Conservation (phyloP, 2,113 vertebrate genomes). For the Hemibagrus wyckioides region DNA sequence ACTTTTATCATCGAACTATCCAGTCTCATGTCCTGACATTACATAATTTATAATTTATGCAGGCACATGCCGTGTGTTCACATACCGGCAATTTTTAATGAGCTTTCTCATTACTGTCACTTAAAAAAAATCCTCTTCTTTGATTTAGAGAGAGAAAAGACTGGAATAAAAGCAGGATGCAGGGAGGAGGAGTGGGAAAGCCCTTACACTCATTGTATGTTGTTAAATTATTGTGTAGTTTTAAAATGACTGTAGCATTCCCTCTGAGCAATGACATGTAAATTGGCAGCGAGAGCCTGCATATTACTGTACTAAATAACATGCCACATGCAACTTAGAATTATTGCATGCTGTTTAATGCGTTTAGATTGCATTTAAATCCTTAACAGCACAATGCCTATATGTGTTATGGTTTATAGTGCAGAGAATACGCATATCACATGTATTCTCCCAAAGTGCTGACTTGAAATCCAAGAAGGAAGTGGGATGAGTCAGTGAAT, state of each 20-base stretch:
- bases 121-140: neutral
- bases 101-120: slow-evolving; percentile 8
- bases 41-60: slow-evolving; percentile 48
- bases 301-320: neutral
- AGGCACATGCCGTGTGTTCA: slow-evolving; percentile 1
- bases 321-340: neutral
- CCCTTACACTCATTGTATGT: slow-evolving; percentile 43
- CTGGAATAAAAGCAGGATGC: neutral
- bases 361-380: no score
- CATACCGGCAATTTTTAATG: neutral
- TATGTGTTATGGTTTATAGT: neutral
- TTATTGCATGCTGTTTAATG: neutral
- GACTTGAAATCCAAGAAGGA: slow-evolving; percentile 26
- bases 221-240: neutral
- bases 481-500: slow-evolving; percentile 44
- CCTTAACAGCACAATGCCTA: neutral
- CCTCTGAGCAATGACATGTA: neutral
- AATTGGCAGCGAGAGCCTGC: neutral
- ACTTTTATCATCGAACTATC: slow-evolving; percentile 7
- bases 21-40: neutral
- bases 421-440: neutral
- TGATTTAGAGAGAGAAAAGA: neutral
- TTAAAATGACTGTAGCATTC: slow-evolving; percentile 55
- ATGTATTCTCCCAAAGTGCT: neutral
- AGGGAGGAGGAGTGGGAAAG: neutral